Conservation (phyloP, 2,797 vertebrate species). For the Trematomus bernacchii region DNA sequence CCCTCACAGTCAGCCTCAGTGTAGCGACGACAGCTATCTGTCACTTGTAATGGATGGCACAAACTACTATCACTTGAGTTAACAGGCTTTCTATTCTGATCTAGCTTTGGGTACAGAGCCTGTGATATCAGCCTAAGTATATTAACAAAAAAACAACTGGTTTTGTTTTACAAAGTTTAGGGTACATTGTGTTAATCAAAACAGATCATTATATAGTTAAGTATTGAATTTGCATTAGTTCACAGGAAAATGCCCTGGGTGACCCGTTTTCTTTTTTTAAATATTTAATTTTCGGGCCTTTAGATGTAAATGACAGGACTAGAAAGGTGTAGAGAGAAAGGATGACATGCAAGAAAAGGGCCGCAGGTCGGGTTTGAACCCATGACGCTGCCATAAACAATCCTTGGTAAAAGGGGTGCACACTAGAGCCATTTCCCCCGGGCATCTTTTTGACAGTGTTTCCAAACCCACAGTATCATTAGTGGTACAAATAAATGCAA, state of each 20-base stretch:
- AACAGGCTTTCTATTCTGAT: slow-evolving; percentile 4
- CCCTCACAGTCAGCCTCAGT: neutral
- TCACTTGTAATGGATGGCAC: slow-evolving; percentile 25
- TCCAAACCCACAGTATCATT: slow-evolving; percentile 22
- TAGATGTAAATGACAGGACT: no score
- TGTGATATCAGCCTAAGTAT: neutral
- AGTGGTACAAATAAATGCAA: slow-evolving; percentile 22
- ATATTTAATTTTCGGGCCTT: no score
- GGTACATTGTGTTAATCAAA: neutral
- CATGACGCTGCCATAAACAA: no score
- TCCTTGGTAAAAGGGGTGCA: no score
- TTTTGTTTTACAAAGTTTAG: neutral
- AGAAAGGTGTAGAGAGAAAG: no score
- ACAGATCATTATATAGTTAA: neutral
- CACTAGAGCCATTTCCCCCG: no score
- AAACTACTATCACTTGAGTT: slow-evolving; percentile 8
- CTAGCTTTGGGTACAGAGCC: neutral
- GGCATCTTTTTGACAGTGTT: slow-evolving; percentile 4
- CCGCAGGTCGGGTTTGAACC: no score
- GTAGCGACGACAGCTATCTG: slow-evolving; percentile 18
- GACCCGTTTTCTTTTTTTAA: neutral
- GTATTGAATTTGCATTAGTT: neutral
- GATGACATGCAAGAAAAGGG: no score
- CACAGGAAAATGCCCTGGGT: neutral
- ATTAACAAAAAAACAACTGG: slow-evolving; percentile 4